Conservation (phyloP, 1,140 invertebrate species). For the Rhopalosiphum maidis region DNA sequence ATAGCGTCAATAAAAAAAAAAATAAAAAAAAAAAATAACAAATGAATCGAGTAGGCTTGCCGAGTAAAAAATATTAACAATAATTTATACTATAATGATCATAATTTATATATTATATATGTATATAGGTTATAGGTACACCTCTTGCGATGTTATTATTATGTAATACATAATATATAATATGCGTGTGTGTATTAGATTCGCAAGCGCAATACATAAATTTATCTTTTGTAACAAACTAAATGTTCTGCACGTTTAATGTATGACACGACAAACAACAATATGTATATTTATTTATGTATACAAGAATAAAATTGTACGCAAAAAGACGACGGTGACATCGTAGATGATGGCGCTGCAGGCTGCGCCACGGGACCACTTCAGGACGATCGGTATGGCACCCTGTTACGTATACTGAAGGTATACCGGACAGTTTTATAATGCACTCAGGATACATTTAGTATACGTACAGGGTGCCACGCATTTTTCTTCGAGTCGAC, state of each 20-base stretch:
- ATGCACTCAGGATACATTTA: constrained; percentile 98
- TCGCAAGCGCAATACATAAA: background rate
- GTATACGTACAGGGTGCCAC: constrained; percentile 97
- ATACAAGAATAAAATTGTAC: background rate
- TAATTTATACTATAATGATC: background rate
- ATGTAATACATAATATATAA: background rate
- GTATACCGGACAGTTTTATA: constrained; percentile 94
- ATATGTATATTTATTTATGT: background rate
- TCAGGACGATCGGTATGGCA: constrained; percentile 71
- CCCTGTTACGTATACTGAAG: constrained; percentile 99
- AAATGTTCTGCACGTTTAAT: background rate
- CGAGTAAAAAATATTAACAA: background rate
- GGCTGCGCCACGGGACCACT: background rate
- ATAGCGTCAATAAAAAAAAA: background rate
- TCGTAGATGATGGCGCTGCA: too few relatives aligned
- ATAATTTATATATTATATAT: background rate
- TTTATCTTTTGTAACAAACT: background rate
- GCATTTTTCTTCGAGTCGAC: constrained; percentile 65
- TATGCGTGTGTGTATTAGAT: background rate
- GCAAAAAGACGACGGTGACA: background rate
- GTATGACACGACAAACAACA: background rate
- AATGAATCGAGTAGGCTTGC: background rate
- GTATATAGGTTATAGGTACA: background rate
- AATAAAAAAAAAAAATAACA: background rate
- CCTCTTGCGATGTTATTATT: background rate